Evolutionary conservation across 2,797 vertebrate genomes (phyloP).

Genomic region (Kryptolebias ocellatus): DNA sequence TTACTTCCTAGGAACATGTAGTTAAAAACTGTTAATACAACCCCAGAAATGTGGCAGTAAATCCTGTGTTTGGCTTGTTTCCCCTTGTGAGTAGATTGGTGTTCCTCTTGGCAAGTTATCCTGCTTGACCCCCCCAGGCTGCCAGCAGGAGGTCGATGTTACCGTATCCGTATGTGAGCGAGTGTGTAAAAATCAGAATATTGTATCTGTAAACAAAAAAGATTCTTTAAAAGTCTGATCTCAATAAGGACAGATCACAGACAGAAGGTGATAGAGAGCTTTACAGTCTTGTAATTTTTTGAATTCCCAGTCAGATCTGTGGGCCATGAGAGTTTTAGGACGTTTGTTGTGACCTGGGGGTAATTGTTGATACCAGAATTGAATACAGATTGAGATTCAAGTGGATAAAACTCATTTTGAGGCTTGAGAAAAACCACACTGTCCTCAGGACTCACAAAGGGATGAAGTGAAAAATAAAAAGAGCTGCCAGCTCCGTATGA

Average conservation of each 20-base stretch:
- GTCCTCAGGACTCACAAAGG: conserved; percentile 1
- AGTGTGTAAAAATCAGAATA: conserved; percentile 19
- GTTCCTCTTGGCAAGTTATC: conserved; percentile 29
- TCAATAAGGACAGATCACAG: neutral
- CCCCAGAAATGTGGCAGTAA: conserved; percentile 30
- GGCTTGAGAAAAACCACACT: neutral
- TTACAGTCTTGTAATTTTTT: neutral
- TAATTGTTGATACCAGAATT: neutral
- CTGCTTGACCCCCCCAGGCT: conserved; percentile 4
- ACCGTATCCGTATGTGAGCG: conserved; percentile 3
- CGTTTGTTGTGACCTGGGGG: neutral
- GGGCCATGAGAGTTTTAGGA: neutral
- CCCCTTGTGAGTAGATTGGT: conserved; percentile 33
- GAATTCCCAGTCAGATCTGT: neutral
- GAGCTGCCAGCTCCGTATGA: conserved; percentile 20
- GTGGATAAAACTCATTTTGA: neutral
- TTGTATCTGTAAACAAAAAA: conserved; percentile 11
- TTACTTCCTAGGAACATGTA: neutral
- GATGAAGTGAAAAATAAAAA: neutral
- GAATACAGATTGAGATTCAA: neutral
- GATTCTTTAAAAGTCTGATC: conserved; percentile 4
- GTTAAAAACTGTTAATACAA: conserved; percentile 16
- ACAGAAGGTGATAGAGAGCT: neutral
- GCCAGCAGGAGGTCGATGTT: conserved; percentile 2
- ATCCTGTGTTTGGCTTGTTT: conserved; percentile 22